phyloP scores from a whole-genome alignment of 2,113 vertebrate genomes.

The Alouatta palliata region DNA sequence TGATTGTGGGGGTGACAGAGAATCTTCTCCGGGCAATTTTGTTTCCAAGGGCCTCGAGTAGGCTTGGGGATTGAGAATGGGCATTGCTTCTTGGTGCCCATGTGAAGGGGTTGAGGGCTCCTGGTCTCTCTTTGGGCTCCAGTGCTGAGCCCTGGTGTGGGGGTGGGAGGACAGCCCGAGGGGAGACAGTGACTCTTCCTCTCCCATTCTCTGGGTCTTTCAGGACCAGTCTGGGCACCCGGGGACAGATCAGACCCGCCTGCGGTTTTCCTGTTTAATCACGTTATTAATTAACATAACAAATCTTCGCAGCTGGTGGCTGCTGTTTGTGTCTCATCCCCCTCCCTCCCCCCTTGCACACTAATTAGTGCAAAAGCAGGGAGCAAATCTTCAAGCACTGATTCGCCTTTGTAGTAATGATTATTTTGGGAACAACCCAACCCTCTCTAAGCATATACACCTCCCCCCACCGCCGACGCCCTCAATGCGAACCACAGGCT shows the following conservation, averaged over 20 bases:
- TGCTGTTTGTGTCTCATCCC: slow-evolving; percentile 69
- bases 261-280: slow-evolving; percentile 76
- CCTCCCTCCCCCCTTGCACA: neutral
- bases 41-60: neutral
- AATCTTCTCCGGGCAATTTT: neutral
- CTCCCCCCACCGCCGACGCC: neutral
- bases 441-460: neutral
- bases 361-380: slow-evolving; percentile 58
- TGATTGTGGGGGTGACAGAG: neutral
- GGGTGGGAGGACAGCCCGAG: neutral
- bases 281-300: slow-evolving; percentile 85
- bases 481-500: neutral
- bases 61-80: neutral
- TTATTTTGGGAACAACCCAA: slow-evolving; percentile 47
- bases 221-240: slow-evolving; percentile 59
- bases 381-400: slow-evolving; percentile 52
- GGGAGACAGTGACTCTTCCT: neutral
- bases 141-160: neutral
- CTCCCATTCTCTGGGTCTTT: neutral
- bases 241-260: slow-evolving; percentile 49
- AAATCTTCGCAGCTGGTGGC: slow-evolving; percentile 81
- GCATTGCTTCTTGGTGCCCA: neutral
- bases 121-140: neutral
- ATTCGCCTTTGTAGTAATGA: slow-evolving; percentile 59
- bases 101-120: neutral